Base-by-base conservation (phyloP, 1,140 invertebrate species). In the Nymphalis io region DNA sequence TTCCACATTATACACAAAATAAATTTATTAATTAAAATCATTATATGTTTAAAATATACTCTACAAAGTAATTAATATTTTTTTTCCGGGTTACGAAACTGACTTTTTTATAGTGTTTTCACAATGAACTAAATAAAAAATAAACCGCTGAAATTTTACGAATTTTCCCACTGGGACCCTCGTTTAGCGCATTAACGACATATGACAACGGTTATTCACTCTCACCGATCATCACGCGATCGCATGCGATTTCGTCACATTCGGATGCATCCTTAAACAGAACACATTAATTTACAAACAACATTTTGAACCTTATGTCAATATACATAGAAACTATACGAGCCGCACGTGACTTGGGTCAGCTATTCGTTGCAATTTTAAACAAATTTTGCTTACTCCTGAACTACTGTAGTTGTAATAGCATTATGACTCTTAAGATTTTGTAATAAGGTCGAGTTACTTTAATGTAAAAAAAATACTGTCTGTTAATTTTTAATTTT, bases 211-310 rank as follows among this genome's bases (percentile, higher is more conserved):
- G 81, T 81, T 84, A 81, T 80, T 80, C 78, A 88, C 84, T 78
- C 77, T 87, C 81, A 84, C 81, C 84, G 81, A 18, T 68, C 81
- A 80, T 83, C 86, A 87, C 83, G 84, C 82, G 78, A 84, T 83
- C 74, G 80, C 87, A 80, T 87, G 87, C 74, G 68, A 76, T 74
- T 70, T 73, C 72, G 82, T 85, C 76, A 82, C 80, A 84, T 78
- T 78, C 76, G 73, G 73, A 63, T 82, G 81, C 61, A 59, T 69
- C 57, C 39, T 38, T n/a, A 44, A 46, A 75, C 75, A 60, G 70
- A 33, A 12, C 51, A 55, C 16, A 55, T 21, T 51, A 65, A 59
- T 12, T 38, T 53, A 15, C 15, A 15, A 39, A 70, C n/a, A 48
- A 66, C 11, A 82, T 44, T 75, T 70, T 73, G 1, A 70, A 63